A percentile compares a stretch with the other conserved stretches of the same genome.
phyloP scores from a whole-genome alignment of 2,113 vertebrate species.

The Ceratotherium simum region DNA sequence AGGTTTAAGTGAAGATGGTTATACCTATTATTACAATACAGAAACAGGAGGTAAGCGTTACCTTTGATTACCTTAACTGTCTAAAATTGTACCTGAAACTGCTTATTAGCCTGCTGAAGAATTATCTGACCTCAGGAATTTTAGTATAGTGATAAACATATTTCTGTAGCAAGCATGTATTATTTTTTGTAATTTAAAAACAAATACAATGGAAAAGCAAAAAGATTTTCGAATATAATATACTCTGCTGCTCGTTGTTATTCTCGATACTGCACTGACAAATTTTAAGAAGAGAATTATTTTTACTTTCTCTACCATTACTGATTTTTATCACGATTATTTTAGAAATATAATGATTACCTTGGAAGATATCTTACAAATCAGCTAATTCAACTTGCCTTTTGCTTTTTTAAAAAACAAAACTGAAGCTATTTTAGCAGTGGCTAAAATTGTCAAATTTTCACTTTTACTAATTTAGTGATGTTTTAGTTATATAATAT shows the following conservation, averaged over 20 bases:
- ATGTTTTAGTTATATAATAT: conserved; percentile 36
- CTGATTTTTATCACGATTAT: not conserved
- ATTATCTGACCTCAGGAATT: conserved; percentile 1
- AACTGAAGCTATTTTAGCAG: conserved; percentile 23
- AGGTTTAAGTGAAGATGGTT: conserved; percentile 93
- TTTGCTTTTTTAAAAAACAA: conserved; percentile 43
- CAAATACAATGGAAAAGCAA: not conserved
- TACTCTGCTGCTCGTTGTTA: not conserved
- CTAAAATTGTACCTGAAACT: conserved; percentile 24
- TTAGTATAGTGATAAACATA: not conserved
- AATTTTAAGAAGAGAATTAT: not conserved
- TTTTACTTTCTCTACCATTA: conserved; percentile 5
- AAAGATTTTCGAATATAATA: not conserved
- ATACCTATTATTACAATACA: conserved; percentile 95
- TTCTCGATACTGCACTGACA: not conserved
- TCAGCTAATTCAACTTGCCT: not conserved
- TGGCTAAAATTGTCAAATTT: conserved; percentile 19
- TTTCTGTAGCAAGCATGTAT: not conserved
- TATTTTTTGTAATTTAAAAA: conserved; percentile 45
- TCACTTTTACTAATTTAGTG: not conserved
- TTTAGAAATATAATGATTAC: conserved; percentile 46
- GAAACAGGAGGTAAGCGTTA: conserved; percentile 92
- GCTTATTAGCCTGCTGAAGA: not conserved
- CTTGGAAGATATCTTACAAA: not conserved
- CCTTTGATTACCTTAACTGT: conserved; percentile 23